phyloP scores from a whole-genome alignment of 2,797 vertebrate species.

The Tapera naevia region DNA sequence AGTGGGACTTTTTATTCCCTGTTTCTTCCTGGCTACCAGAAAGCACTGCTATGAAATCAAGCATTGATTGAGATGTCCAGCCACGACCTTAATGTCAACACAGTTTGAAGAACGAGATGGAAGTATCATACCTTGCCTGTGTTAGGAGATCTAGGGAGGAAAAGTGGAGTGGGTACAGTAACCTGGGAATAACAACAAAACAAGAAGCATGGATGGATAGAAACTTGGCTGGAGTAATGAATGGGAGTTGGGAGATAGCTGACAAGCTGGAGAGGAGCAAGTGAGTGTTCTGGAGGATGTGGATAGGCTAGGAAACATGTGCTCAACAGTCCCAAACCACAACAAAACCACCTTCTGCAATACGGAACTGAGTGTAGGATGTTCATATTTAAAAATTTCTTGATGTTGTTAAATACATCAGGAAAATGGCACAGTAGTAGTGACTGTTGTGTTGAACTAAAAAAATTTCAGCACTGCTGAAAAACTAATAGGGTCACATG shows the following conservation, averaged over 20 bases:
- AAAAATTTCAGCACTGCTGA: constrained; percentile 1
- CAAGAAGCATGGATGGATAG: not conserved
- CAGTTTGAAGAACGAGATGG: not conserved
- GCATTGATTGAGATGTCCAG: not conserved
- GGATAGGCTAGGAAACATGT: not conserved
- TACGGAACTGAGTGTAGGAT: not conserved
- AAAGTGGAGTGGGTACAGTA: not conserved
- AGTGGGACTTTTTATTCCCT: not conserved
- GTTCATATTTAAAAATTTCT: not conserved
- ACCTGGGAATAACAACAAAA: not conserved
- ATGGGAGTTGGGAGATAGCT: not conserved
- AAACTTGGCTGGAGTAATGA: not conserved
- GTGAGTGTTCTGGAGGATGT: not conserved
- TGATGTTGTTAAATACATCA: not conserved
- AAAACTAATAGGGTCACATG: not conserved
- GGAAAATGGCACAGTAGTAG: not conserved
- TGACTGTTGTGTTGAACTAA: not conserved
- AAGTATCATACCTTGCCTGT: not conserved
- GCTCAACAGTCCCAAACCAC: not conserved
- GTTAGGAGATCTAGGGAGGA: not conserved
- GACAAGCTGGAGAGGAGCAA: not conserved
- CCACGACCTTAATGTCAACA: not conserved
- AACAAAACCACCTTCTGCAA: not conserved
- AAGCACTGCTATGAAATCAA: not conserved
- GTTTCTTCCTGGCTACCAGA: not conserved